These are phyloP conservation scores for Pachyuromys duprasi DNA, from an alignment of 2,797 vertebrate species.

Conservation along the genomic window DNA sequence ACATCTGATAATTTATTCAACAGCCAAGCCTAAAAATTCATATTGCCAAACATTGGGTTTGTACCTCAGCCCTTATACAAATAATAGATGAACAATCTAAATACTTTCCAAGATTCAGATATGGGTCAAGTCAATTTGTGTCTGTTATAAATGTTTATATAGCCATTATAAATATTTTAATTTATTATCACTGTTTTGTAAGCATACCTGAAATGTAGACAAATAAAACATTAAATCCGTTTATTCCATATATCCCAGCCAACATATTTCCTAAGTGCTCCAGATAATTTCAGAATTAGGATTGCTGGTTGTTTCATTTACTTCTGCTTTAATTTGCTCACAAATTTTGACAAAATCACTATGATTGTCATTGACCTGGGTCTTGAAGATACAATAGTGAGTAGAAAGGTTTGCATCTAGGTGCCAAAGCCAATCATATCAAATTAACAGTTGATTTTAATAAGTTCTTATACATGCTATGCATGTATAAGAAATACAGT, in stretches of 20 bases:
- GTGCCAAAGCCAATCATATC: background rate
- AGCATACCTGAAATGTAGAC: background rate
- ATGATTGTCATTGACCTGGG: background rate
- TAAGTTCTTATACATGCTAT: background rate
- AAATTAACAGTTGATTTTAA: background rate
- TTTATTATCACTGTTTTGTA: background rate
- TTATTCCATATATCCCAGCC: background rate
- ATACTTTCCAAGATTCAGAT: background rate
- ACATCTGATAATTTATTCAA: conserved; percentile 21
- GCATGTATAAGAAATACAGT: background rate
- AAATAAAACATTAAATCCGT: background rate
- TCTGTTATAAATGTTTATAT: background rate
- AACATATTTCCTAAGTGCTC: background rate
- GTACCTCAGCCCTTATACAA: background rate
- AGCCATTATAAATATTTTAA: background rate
- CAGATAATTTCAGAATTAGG: background rate
- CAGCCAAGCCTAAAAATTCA: background rate
- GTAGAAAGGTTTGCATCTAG: background rate
- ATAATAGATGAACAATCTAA: background rate
- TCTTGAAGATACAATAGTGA: background rate
- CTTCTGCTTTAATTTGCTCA: background rate
- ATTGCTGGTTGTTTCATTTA: background rate
- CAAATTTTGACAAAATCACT: background rate
- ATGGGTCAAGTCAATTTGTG: background rate
- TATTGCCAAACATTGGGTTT: background rate